Base-by-base conservation (phyloP, 2,888 invertebrate genomes). In the Synanthedon formicaeformis region DNA sequence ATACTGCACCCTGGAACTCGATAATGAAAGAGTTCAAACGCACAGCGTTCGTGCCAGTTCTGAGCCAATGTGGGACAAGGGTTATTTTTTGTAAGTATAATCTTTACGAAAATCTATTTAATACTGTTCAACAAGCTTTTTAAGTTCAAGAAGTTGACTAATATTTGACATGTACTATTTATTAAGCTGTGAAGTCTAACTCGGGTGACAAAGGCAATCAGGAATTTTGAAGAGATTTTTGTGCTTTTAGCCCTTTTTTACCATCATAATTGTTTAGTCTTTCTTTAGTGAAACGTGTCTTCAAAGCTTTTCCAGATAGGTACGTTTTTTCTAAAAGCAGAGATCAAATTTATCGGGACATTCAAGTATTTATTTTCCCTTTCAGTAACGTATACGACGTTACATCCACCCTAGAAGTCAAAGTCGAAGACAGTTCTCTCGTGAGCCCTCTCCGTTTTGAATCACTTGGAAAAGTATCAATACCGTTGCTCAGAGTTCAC, bases 331-430 rank as follows among this genome's bases (percentile, higher is more conserved):
- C 27, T 27, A 2, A 34, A 10, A 34, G 34, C 34, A 34, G 34
- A 34, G 34, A 10, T 34, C 34, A 23, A 23, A 23, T 23, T 23
- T 23, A 4, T 4, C 4, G 1, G 18, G 18, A 23, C 18, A 23
- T 23, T 23, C 6, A 27, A 8, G 27, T 27, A 27, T 27, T 23
- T 34, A 8, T 34, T 34, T 34, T 34, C 34, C 34, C n/a, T 77
- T 76, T n/a, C 65, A 86, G 86, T 60, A 77, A 83, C 34, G 71
- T 87, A 1, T 73, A 77, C 52, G 86, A 87, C 57, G 73, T 85
- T 2, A 76, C 81, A 2, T 81, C 85, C 5, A 78, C 73, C 0
- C 57, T 87, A 50, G 80, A 81, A 54, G 58, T 87, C 18, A 79
- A 78, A 61, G 67, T 86, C 1, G 71, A 72, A 53, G 81, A 82